Evolutionary conservation across 2,797 vertebrate genomes (phyloP).

Genomic region (Amblyopsis hoosieri): DNA sequence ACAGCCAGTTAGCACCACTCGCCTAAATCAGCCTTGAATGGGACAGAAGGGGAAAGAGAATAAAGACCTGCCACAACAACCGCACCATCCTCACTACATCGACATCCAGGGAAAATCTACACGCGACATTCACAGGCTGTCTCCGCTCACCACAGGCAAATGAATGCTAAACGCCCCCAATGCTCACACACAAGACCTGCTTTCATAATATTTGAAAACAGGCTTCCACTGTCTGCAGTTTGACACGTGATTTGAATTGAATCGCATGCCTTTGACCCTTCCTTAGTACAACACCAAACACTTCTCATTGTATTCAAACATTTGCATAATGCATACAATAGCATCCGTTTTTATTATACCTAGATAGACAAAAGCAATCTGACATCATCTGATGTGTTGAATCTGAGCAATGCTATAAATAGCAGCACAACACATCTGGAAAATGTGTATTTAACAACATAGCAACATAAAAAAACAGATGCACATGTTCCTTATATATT

Average conservation of each 20-base stretch:
- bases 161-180: slow-evolving; percentile 34
- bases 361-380: slow-evolving; percentile 13
- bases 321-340: slow-evolving; percentile 56
- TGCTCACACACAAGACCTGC: slow-evolving; percentile 40
- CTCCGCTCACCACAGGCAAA: slow-evolving; percentile 26
- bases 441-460: neutral
- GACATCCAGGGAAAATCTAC: slow-evolving; percentile 44
- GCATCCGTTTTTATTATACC: slow-evolving; percentile 25
- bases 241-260: slow-evolving; percentile 48
- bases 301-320: slow-evolving; percentile 47
- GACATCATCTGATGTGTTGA: too few species aligned
- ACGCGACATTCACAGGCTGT: slow-evolving; percentile 21
- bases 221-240: slow-evolving; percentile 6
- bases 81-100: slow-evolving; percentile 21
- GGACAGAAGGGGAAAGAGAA: slow-evolving; percentile 42
- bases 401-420: too few species aligned
- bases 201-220: slow-evolving; percentile 5
- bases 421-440: too few species aligned
- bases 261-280: slow-evolving; percentile 29
- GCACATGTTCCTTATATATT: neutral
- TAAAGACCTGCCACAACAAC: slow-evolving; percentile 47
- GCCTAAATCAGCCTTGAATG: slow-evolving; percentile 63
- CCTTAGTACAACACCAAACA: slow-evolving; percentile 37
- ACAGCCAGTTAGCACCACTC: slow-evolving; percentile 76
- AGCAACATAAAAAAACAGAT: neutral